phyloP scores from a whole-genome alignment of 1,140 invertebrate genomes.

The Camponotus vicinus region DNA sequence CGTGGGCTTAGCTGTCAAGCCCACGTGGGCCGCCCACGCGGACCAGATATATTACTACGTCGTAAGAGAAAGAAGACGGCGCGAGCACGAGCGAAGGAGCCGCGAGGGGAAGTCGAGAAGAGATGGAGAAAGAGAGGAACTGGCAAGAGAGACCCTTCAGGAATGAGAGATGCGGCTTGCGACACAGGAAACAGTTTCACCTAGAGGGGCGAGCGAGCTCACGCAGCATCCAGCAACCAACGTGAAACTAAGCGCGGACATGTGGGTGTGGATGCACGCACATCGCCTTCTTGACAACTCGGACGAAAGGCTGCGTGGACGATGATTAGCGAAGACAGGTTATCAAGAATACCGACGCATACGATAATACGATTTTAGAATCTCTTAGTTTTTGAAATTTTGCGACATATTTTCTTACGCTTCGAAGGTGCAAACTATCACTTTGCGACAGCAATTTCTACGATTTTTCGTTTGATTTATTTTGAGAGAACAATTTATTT shows the following conservation, averaged over 20 bases:
- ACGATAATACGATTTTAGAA: background rate
- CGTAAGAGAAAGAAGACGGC: slow-evolving; percentile 70
- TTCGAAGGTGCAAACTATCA: background rate
- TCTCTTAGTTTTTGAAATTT: background rate
- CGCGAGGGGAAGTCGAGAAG: slow-evolving; percentile 7
- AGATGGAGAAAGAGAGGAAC: slow-evolving; percentile 49
- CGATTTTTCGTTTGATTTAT: background rate
- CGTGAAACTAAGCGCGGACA: slow-evolving; percentile 34
- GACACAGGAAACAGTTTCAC: slow-evolving; percentile 82
- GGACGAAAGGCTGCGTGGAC: slow-evolving; percentile 45
- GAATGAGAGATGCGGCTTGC: slow-evolving; percentile 79
- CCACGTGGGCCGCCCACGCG: slow-evolving; percentile 85
- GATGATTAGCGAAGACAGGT: slow-evolving; percentile 8
- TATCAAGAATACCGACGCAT: background rate
- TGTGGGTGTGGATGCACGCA: slow-evolving; percentile 77
- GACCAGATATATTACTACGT: slow-evolving; percentile 74
- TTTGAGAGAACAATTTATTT: background rate
- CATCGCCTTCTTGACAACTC: slow-evolving; percentile 72
- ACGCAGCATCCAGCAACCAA: slow-evolving; percentile 59
- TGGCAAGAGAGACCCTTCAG: slow-evolving; percentile 66
- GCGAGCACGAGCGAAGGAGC: slow-evolving; percentile 2
- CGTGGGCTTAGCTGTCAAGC: slow-evolving; percentile 84
- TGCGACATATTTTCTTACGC: background rate
- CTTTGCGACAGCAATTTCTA: background rate
- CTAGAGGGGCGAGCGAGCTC: slow-evolving; percentile 73